Percentiles rank a stretch among this genome's conserved stretches.
These are phyloP conservation scores for Beris chalybata DNA, from an alignment of 2,888 invertebrate species.

Conservation along the genomic window DNA sequence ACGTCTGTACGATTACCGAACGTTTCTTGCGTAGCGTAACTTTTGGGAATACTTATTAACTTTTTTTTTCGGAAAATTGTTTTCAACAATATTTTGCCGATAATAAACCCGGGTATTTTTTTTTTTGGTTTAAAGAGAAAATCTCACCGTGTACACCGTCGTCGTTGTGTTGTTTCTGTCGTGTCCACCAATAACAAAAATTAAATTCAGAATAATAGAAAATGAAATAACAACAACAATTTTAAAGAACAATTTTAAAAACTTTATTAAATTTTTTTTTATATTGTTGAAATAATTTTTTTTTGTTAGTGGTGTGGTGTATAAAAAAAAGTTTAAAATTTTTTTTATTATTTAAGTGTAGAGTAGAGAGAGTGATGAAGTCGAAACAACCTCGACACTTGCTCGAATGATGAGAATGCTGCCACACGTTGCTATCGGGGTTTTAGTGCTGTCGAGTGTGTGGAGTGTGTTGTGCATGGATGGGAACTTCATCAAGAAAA, in stretches of 20 bases:
- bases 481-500: slow-evolving; percentile 15
- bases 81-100: no score
- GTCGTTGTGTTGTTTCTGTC: slow-evolving; percentile 23
- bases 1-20: no score
- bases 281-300: slow-evolving; percentile 1
- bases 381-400: slow-evolving; percentile 41
- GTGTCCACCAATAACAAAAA: slow-evolving; percentile 21
- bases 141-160: slow-evolving; percentile 29
- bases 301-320: slow-evolving; percentile 25
- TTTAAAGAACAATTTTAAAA: not conserved
- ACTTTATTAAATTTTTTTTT: no score
- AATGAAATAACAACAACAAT: slow-evolving; percentile 6
- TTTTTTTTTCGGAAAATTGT: no score
- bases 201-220: slow-evolving; percentile 3
- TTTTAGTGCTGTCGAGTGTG: slow-evolving; percentile 14
- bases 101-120: no score
- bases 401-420: slow-evolving; percentile 39
- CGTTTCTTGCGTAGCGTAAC: no score
- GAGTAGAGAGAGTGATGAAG: slow-evolving; percentile 37
- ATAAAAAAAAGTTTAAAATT: slow-evolving; percentile 23
- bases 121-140: not conserved
- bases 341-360: slow-evolving; percentile 28
- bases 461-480: not conserved
- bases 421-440: slow-evolving; percentile 18
- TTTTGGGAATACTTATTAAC: no score